phyloP scores from a whole-genome alignment of 2,113 vertebrate species.

The Cygnus atratus region DNA sequence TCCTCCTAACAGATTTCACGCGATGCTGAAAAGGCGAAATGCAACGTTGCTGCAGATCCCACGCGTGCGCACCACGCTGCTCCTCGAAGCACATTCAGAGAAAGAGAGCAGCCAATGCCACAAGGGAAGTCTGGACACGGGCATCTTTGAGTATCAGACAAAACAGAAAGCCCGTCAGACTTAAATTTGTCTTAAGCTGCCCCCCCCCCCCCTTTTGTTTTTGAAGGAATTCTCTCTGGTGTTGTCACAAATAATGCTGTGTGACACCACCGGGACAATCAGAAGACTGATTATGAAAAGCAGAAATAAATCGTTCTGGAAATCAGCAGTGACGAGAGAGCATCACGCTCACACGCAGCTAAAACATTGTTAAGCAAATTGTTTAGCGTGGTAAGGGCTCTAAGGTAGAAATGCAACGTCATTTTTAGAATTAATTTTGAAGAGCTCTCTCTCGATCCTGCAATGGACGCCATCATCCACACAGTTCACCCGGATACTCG shows the following conservation, averaged over 20 bases:
- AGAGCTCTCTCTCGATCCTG: neutral
- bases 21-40: neutral
- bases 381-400: neutral
- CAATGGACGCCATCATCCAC: neutral
- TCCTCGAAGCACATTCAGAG: neutral
- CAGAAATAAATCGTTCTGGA: neutral
- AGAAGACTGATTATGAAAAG: conserved; percentile 45
- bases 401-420: neutral
- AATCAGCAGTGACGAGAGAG: neutral
- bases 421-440: neutral
- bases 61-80: fast-evolving
- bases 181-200: neutral
- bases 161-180: neutral
- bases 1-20: neutral
- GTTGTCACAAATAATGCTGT: neutral
- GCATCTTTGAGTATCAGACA: neutral
- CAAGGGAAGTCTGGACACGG: neutral
- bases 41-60: neutral
- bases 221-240: neutral
- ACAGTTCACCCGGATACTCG: neutral
- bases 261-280: neutral
- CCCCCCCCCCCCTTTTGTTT: neutral
- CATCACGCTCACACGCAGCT: fast-evolving
- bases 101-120: neutral
- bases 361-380: neutral